Evolutionary conservation across 2,113 vertebrate species (phyloP), one percentile per base, ranked within the genome.

Genomic region (Phasianus colchicus): DNA sequence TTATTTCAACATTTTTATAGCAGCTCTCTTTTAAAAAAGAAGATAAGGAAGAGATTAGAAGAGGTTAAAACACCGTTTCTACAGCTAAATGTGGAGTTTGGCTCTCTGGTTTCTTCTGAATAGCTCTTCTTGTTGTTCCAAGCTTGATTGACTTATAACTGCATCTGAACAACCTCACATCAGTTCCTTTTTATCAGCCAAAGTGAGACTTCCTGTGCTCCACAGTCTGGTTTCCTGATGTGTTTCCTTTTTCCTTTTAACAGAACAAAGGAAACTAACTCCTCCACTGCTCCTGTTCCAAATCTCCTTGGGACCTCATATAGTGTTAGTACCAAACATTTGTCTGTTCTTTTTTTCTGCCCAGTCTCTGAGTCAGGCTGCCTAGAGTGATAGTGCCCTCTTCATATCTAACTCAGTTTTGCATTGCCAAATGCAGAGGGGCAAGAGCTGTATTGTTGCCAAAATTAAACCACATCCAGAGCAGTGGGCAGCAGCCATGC

Each of bases 161-260:
- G 98, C 98, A 98, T 98, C 97, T 97, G 97, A 96, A 97, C 94
- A 92, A 95, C 94, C 95, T 95, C 96, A 97, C 98, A 98, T 98
- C 98, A 97, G 97, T 97, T 97, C 97, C 95, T 97, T 98, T 96
- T 98, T 99, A 98, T 99, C 98, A 98, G 98, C 95, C 98, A 97
- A 97, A 98, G 98, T 96, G 97, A 98, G 98, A 98, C 97, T 99
- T 99, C 99, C 99, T 99, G 99, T 97, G 98, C 98, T 97, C 98
- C 98, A 96, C 98, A 98, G 98, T 98, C 98, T 98, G 97, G 98
- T 98, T 99, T 99, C 99, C 99, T 99, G 98, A 98, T 99, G 98
- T 98, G 98, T 99, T 99, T 99, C 99, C 99, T 98, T 98, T 99
- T 99, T 98, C 99, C 98, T 98, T 97, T 96, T 98, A 96, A 98